Evolutionary conservation across 2,797 vertebrate species (phyloP).

Genomic region (Crocodylus rhombifer): DNA sequence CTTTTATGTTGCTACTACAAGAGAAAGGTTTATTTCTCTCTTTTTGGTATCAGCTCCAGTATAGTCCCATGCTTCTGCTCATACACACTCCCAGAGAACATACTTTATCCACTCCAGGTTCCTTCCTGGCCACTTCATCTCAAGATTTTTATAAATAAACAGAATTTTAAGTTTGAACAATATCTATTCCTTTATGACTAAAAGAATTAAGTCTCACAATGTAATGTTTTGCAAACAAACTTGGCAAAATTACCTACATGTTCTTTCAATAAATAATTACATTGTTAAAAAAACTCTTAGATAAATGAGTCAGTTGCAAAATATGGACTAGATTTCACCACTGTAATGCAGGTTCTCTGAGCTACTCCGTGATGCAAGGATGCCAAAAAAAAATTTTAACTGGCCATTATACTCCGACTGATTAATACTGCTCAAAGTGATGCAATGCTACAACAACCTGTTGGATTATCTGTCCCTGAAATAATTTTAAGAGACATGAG

Average conservation of each 20-base stretch:
- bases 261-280: background rate
- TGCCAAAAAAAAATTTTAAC: background rate
- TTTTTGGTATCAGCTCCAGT: background rate
- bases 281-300: background rate
- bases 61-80: background rate
- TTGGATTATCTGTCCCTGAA: background rate
- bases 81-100: background rate
- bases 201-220: slow-evolving; percentile 30
- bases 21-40: background rate
- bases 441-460: background rate
- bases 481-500: background rate
- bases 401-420: background rate
- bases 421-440: background rate
- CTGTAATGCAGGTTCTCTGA: slow-evolving; percentile 22
- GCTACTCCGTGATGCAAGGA: background rate
- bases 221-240: background rate
- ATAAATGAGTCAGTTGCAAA: slow-evolving; percentile 2
- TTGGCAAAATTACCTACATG: background rate
- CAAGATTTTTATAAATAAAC: background rate
- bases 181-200: background rate
- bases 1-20: background rate
- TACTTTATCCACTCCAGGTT: background rate
- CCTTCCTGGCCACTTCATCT: background rate
- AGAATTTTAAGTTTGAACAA: background rate
- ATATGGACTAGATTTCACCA: slow-evolving; percentile 22